phyloP scores from a whole-genome alignment of 1,140 invertebrate species.

The honey bee (Apis mellifera) region DNA sequence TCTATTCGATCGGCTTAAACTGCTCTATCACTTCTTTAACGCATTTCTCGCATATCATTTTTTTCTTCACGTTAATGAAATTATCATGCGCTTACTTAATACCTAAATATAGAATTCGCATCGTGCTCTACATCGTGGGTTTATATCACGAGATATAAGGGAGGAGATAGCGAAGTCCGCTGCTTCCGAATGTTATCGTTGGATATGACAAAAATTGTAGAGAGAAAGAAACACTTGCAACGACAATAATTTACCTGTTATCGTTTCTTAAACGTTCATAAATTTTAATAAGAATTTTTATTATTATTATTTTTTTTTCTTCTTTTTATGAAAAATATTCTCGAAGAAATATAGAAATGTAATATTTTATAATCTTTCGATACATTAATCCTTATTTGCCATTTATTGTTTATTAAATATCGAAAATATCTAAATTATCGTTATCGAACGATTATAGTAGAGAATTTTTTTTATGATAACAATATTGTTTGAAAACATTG shows the following conservation, averaged over 20 bases:
- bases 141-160: background rate
- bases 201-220: background rate
- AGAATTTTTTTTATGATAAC: background rate
- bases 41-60: conserved; percentile 5
- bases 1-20: background rate
- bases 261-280: background rate
- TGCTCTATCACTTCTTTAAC: background rate
- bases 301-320: background rate
- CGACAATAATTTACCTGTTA: background rate
- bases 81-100: conserved; percentile 72
- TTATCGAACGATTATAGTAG: background rate
- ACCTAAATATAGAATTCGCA: conserved; percentile 68
- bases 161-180: background rate
- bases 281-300: background rate
- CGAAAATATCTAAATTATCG: no score
- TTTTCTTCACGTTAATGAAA: conserved; percentile 65
- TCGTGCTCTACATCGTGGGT: conserved; percentile 41
- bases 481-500: background rate
- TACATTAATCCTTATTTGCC: background rate
- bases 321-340: background rate
- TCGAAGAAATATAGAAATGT: no score
- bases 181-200: conserved; percentile 7
- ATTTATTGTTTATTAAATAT: background rate
- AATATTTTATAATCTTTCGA: background rate
- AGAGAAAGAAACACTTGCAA: background rate